Evolutionary conservation across 2,888 invertebrate species (phyloP).

Genomic region (Dolomedes plantarius): DNA sequence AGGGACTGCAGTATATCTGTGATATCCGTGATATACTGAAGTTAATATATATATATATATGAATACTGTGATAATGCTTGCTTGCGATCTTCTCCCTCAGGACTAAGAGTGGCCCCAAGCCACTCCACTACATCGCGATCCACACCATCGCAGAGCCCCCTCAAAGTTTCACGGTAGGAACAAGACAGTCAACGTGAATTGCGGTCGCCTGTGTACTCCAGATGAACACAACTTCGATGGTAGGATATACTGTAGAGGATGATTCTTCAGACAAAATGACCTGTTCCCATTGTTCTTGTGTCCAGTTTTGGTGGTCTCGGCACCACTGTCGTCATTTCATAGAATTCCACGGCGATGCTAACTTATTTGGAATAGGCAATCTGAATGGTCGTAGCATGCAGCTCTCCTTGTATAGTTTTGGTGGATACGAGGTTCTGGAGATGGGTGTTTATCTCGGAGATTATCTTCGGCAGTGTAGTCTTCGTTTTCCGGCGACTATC

Average conservation of each 20-base stretch:
- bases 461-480: slow-evolving; percentile 1
- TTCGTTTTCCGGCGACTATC: background rate
- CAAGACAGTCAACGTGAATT: slow-evolving; percentile 3
- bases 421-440: too few species aligned
- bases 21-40: background rate
- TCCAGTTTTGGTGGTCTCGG: background rate
- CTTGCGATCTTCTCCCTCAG: background rate
- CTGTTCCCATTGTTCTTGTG: background rate
- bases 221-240: too few species aligned
- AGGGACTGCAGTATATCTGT: background rate
- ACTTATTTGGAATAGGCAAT: background rate
- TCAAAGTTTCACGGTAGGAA: slow-evolving; percentile 8
- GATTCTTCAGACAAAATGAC: background rate
- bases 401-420: background rate
- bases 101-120: background rate
- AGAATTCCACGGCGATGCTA: background rate
- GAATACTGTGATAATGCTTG: background rate
- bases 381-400: background rate
- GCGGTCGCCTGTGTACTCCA: background rate
- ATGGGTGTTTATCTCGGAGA: background rate
- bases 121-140: background rate
- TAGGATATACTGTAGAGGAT: too few species aligned
- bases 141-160: slow-evolving; percentile 13
- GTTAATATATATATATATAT: too few species aligned
- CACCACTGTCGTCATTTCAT: background rate